Conservation (phyloP, 2,888 invertebrate species). For the Drosophila glabriapex region DNA sequence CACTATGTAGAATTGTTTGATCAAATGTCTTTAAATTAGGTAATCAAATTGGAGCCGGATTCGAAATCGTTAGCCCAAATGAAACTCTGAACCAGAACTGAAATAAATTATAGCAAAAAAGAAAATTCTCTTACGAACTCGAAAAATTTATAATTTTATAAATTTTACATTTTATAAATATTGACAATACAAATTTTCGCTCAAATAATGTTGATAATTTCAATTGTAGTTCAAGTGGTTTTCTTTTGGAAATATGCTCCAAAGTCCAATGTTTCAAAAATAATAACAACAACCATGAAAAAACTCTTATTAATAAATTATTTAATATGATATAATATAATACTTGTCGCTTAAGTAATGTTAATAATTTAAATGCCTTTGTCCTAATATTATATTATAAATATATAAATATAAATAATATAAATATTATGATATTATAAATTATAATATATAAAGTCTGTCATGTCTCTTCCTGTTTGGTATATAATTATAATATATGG, state of each 20-base stretch:
- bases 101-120: not conserved
- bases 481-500: not conserved
- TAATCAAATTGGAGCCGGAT: not conserved
- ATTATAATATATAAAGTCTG: not conserved
- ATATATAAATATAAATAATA: no score
- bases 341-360: not conserved
- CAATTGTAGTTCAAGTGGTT: not conserved
- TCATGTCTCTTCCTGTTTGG: not conserved
- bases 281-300: not conserved
- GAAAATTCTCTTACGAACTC: accelerated
- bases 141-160: accelerated
- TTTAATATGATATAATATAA: not conserved
- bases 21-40: not conserved
- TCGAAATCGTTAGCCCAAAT: not conserved
- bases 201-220: not conserved
- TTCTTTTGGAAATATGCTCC: not conserved
- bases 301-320: not conserved
- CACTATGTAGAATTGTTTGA: not conserved
- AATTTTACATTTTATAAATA: not conserved
- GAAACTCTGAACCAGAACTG: not conserved
- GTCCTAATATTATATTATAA: not conserved
- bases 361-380: not conserved
- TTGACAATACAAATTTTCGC: not conserved
- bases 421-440: no score
- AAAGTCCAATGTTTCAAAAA: not conserved